These are phyloP conservation scores for Hirudo medicinalis DNA, from an alignment of 1,140 invertebrate species.

Conservation along the genomic window DNA sequence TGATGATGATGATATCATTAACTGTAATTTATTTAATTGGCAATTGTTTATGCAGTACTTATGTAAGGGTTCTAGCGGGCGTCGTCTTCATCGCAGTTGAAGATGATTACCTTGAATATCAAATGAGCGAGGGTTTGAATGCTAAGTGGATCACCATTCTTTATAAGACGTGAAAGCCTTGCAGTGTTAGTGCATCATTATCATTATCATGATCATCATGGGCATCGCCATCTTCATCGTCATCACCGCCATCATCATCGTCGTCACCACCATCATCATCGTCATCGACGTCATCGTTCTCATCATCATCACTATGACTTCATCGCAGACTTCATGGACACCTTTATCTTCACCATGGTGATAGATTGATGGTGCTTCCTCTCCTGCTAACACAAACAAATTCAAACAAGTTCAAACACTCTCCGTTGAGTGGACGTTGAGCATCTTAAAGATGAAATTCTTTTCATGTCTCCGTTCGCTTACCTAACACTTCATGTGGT, in stretches of 20 bases:
- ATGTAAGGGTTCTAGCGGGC: not conserved
- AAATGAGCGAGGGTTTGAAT: no score
- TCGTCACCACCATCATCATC: slow-evolving; percentile 3
- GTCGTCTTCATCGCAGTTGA: not conserved
- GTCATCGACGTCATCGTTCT: not conserved
- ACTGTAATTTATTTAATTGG: not conserved
- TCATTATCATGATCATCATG: not conserved
- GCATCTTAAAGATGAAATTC: no score
- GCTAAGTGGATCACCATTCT: no score
- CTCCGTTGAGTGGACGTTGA: no score
- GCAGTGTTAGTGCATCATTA: not conserved
- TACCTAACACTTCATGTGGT: no score
- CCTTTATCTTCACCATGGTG: no score
- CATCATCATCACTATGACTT: slow-evolving; percentile 1
- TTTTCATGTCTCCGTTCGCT: no score
- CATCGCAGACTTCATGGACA: not conserved
- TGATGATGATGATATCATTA: not conserved
- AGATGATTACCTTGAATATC: no score
- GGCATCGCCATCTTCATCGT: not conserved
- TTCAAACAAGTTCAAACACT: no score
- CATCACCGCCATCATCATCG: slow-evolving; percentile 3
- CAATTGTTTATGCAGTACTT: not conserved
- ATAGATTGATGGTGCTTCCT: no score
- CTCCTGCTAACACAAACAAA: no score
- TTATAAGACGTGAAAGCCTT: no score